A percentile compares a stretch with the other conserved stretches of the same genome.
Conservation (phyloP, 2,797 vertebrate species). For the Lagodon rhomboides region DNA sequence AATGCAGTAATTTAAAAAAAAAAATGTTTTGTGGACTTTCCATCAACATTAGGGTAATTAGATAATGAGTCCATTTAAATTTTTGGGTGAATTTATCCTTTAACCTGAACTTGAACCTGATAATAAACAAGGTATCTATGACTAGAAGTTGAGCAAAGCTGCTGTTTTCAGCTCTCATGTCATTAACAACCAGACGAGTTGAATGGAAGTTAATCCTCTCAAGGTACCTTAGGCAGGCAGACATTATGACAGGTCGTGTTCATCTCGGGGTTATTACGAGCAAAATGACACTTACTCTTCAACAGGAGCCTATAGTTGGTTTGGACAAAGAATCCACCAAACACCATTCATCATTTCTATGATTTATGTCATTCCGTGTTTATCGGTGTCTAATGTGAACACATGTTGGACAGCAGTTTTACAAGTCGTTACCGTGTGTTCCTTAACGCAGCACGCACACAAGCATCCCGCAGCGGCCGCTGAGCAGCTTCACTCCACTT, state of each 20-base stretch:
- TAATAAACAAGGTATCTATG: background rate
- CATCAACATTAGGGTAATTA: no score
- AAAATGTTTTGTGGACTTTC: no score
- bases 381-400: background rate
- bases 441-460: background rate
- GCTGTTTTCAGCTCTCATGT: background rate
- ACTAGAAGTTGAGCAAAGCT: slow-evolving; percentile 10
- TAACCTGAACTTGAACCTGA: no score
- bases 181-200: slow-evolving; percentile 17
- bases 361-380: background rate
- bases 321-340: background rate
- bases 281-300: background rate
- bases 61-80: no score
- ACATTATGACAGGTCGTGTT: background rate
- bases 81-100: no score
- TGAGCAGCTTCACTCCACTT: background rate
- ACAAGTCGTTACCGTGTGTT: background rate
- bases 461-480: slow-evolving; percentile 6
- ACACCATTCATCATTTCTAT: background rate
- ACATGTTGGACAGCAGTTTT: background rate
- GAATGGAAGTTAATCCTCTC: background rate
- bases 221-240: background rate
- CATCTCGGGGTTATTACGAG: background rate
- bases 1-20: no score
- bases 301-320: background rate